phyloP scores from a whole-genome alignment of 2,797 vertebrate genomes.

The Ctenochaetus hawaiiensis region DNA sequence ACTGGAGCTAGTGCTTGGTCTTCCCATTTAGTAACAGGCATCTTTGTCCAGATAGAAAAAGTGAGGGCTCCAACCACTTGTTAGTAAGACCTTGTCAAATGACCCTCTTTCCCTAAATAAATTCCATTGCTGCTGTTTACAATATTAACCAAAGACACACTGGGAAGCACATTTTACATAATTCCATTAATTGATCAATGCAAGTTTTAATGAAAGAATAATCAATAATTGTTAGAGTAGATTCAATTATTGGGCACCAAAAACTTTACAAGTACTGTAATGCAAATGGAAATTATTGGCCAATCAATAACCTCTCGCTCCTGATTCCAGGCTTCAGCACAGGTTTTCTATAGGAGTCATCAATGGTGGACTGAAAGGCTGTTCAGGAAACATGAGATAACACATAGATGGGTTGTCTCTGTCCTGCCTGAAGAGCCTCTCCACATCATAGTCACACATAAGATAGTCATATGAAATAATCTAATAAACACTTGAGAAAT shows the following conservation, averaged over 20 bases:
- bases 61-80: not conserved
- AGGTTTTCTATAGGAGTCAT: not conserved
- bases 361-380: not conserved
- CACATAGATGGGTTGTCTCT: not conserved
- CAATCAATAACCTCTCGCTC: slow-evolving; percentile 15
- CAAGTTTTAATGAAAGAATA: slow-evolving; percentile 32
- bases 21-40: not conserved
- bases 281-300: slow-evolving; percentile 13
- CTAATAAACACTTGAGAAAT: too few relatives aligned
- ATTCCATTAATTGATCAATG: slow-evolving; percentile 33
- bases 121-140: slow-evolving; percentile 13
- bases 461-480: too few relatives aligned
- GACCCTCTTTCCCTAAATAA: not conserved
- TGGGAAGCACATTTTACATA: slow-evolving; percentile 4
- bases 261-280: not conserved
- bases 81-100: slow-evolving; percentile 23
- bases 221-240: slow-evolving; percentile 35
- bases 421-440: not conserved
- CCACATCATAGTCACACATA: not conserved
- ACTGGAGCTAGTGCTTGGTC: not conserved
- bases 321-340: not conserved
- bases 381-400: not conserved
- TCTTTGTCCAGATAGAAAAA: slow-evolving; percentile 1
- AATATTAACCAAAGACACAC: slow-evolving; percentile 4
- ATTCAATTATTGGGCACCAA: slow-evolving; percentile 1